These are phyloP conservation scores for Eospalax fontanierii DNA, from an alignment of 2,797 vertebrate genomes.

Conservation along the genomic window DNA sequence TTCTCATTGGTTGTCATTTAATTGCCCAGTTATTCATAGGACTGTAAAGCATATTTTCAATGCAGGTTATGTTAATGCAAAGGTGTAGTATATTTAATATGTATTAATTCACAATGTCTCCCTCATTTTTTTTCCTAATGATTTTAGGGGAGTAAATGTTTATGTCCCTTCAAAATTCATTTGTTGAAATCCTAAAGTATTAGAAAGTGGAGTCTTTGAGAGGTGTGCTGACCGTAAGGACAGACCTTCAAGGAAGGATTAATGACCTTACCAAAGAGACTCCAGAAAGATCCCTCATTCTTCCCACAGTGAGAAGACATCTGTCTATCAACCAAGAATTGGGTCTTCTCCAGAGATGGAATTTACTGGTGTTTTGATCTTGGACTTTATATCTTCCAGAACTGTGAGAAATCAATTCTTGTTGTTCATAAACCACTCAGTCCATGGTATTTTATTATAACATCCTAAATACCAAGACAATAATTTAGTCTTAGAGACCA, in stretches of 20 bases:
- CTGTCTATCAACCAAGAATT: not conserved
- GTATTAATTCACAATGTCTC: not conserved
- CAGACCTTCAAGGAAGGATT: not conserved
- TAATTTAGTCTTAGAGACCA: not conserved
- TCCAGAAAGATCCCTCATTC: not conserved
- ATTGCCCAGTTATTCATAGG: conserved; percentile 31
- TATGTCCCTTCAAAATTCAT: conserved; percentile 17
- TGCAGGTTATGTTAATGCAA: conserved; percentile 52
- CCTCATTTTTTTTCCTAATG: not conserved
- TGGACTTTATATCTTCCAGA: not conserved
- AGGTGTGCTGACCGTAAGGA: not conserved
- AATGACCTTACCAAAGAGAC: not conserved
- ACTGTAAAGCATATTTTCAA: conserved; percentile 60
- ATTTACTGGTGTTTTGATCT: not conserved
- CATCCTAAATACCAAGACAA: not conserved
- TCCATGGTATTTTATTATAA: not conserved
- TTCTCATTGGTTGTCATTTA: conserved; percentile 69
- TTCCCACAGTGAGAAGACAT: not conserved
- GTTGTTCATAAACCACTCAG: not conserved
- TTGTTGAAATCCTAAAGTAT: not conserved
- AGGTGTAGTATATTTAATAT: conserved; percentile 26
- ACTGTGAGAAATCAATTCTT: not conserved
- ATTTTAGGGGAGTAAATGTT: conserved; percentile 3
- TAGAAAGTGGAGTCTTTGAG: not conserved
- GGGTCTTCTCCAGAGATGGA: not conserved